Percentiles rank a stretch among this genome's conserved stretches.
These are phyloP conservation scores for Sebastes steindachneri DNA, from an alignment of 2,797 vertebrate species.

Conservation along the genomic window DNA sequence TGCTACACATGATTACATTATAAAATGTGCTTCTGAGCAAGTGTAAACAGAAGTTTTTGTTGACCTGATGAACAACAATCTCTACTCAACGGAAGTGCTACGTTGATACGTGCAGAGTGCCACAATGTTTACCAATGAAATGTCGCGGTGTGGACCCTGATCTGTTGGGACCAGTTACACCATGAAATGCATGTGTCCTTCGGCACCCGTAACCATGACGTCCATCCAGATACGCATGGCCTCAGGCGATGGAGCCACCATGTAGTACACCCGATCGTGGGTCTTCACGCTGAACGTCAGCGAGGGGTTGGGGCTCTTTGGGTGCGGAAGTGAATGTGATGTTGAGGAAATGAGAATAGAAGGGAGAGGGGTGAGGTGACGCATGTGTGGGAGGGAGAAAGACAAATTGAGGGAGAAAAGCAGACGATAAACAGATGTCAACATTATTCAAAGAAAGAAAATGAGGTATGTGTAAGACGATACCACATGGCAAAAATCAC, in stretches of 20 bases:
- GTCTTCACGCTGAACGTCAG: slow-evolving; percentile 98
- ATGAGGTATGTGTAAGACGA: background rate
- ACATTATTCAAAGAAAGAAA: background rate
- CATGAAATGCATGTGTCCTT: slow-evolving; percentile 97
- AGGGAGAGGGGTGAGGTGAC: background rate
- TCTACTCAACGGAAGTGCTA: background rate
- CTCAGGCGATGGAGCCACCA: slow-evolving; percentile 95
- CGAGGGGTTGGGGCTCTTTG: slow-evolving; percentile 92
- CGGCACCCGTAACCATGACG: slow-evolving; percentile 94
- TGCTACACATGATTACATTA: slow-evolving; percentile 25
- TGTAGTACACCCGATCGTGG: slow-evolving; percentile 96
- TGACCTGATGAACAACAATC: slow-evolving; percentile 18
- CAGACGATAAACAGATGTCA: slow-evolving; percentile 47
- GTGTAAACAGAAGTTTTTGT: slow-evolving; percentile 42
- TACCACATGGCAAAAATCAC: background rate
- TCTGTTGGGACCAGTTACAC: slow-evolving; percentile 71
- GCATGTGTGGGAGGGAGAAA: background rate
- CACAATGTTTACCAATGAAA: background rate
- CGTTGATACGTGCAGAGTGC: background rate
- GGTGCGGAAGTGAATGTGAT: background rate
- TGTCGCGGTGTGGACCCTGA: background rate
- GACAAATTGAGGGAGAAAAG: slow-evolving; percentile 2
- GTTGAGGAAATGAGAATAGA: background rate
- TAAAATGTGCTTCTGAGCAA: slow-evolving; percentile 25
- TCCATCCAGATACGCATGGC: slow-evolving; percentile 99